Conservation (phyloP, 1,140 invertebrate species). For the Conus ventricosus region DNA sequence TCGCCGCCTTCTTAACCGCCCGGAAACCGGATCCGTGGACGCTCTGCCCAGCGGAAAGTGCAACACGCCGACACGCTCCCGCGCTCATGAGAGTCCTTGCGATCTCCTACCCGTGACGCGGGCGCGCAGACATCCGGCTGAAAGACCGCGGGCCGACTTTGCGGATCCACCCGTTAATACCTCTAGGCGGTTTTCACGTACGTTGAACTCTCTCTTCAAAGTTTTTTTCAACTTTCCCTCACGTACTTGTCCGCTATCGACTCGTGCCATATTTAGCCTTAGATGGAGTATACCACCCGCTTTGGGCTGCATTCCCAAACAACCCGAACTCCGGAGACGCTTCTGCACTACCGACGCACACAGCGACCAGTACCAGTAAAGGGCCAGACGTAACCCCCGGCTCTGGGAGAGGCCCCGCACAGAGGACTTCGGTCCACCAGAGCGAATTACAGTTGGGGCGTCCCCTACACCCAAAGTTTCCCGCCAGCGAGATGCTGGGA, state of each 20-base stretch:
- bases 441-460: conserved; percentile 50
- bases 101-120: not conserved
- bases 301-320: conserved; percentile 90
- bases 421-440: conserved; percentile 79
- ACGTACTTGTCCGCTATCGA: conserved; percentile 94
- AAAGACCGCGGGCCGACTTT: conserved; percentile 79
- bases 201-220: conserved; percentile 92
- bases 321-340: conserved; percentile 82
- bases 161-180: conserved; percentile 80
- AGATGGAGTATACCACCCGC: conserved; percentile 88
- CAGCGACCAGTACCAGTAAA: conserved; percentile 78
- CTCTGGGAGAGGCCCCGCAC: conserved; percentile 81
- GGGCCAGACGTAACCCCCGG: conserved; percentile 85
- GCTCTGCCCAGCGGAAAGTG: conserved; percentile 39
- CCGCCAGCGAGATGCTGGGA: conserved; percentile 73
- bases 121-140: conserved; percentile 48
- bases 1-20: conserved; percentile 44
- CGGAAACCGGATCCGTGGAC: conserved; percentile 49
- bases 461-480: conserved; percentile 84
- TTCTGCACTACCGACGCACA: conserved; percentile 75
- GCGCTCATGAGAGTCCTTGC: not conserved
- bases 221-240: conserved; percentile 93
- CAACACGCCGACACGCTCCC: conserved; percentile 34
- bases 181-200: conserved; percentile 87
- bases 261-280: conserved; percentile 89